phyloP scores from a whole-genome alignment of 2,888 invertebrate species.

The Pardosa pseudoannulata region DNA sequence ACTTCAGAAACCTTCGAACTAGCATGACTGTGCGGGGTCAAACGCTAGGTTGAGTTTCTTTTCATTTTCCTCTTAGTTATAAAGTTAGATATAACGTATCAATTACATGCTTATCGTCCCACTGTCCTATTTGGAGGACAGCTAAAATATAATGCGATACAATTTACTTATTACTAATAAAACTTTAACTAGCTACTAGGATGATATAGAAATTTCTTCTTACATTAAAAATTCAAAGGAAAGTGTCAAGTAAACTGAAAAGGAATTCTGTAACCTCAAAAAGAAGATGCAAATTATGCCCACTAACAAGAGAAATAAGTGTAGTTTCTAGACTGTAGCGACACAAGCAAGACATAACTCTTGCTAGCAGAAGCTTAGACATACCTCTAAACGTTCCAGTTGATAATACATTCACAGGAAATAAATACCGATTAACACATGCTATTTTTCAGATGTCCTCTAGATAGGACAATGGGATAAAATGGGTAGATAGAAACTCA shows the following conservation, averaged over 20 bases:
- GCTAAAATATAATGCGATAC: too few species aligned
- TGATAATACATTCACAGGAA: slow-evolving; percentile 35
- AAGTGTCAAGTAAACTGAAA: too few species aligned
- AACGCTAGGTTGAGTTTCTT: too few species aligned
- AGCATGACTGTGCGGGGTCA: not conserved
- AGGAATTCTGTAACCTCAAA: slow-evolving; percentile 33
- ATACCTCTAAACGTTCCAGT: slow-evolving; percentile 17
- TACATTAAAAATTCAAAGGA: too few species aligned
- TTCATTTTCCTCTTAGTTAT: too few species aligned
- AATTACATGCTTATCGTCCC: too few species aligned
- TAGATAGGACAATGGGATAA: not conserved
- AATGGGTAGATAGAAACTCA: too few species aligned
- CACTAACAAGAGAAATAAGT: slow-evolving; percentile 15
- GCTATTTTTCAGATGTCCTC: slow-evolving; percentile 19
- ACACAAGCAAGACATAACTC: not conserved
- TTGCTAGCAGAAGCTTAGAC: slow-evolving; percentile 25
- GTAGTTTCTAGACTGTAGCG: not conserved
- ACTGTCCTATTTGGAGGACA: too few species aligned
- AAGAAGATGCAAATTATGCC: slow-evolving; percentile 32
- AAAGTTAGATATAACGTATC: too few species aligned
- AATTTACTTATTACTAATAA: too few species aligned
- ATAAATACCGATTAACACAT: slow-evolving; percentile 21
- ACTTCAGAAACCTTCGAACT: not conserved
- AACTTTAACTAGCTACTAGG: too few species aligned
- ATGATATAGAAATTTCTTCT: too few species aligned